Evolutionary conservation across 2,797 vertebrate genomes (phyloP).

Genomic region (Ctenochaetus hawaiiensis): DNA sequence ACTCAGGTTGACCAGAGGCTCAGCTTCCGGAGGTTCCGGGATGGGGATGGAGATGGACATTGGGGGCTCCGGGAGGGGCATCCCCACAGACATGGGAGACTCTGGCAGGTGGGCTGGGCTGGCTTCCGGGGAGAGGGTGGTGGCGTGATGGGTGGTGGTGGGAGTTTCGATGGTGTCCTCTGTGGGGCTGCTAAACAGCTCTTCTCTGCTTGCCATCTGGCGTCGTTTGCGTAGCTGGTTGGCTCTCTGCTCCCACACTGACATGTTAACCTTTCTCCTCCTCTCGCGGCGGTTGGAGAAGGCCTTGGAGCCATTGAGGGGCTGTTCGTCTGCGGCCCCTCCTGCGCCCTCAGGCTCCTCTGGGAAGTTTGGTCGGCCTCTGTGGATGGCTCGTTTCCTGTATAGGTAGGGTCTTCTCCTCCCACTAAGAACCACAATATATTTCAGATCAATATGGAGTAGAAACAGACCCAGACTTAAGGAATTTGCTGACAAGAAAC

Average conservation of each 20-base stretch:
- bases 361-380: slow-evolving; percentile 82
- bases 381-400: slow-evolving; percentile 87
- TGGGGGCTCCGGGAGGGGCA: slow-evolving; percentile 81
- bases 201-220: slow-evolving; percentile 96
- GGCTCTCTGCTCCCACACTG: slow-evolving; percentile 98
- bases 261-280: slow-evolving; percentile 93
- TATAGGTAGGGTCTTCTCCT: slow-evolving; percentile 88
- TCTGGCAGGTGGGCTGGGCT: slow-evolving; percentile 83
- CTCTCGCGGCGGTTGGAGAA: slow-evolving; percentile 90
- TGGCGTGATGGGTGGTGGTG: slow-evolving; percentile 62
- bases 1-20: slow-evolving; percentile 71
- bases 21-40: slow-evolving; percentile 76
- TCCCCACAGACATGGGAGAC: slow-evolving; percentile 84
- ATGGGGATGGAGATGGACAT: slow-evolving; percentile 85
- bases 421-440: slow-evolving; percentile 79
- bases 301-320: slow-evolving; percentile 71
- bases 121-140: slow-evolving; percentile 71
- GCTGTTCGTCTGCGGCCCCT: slow-evolving; percentile 74
- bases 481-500: slow-evolving; percentile 48
- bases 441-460: slow-evolving; percentile 46
- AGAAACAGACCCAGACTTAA: slow-evolving; percentile 4
- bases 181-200: slow-evolving; percentile 85
- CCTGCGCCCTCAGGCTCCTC: slow-evolving; percentile 75
- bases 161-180: slow-evolving; percentile 84
- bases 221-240: slow-evolving; percentile 96